Evolutionary conservation across 2,113 vertebrate genomes (phyloP), one percentile per base, ranked within the genome.

Genomic region (Craseonycteris thonglongyai): DNA sequence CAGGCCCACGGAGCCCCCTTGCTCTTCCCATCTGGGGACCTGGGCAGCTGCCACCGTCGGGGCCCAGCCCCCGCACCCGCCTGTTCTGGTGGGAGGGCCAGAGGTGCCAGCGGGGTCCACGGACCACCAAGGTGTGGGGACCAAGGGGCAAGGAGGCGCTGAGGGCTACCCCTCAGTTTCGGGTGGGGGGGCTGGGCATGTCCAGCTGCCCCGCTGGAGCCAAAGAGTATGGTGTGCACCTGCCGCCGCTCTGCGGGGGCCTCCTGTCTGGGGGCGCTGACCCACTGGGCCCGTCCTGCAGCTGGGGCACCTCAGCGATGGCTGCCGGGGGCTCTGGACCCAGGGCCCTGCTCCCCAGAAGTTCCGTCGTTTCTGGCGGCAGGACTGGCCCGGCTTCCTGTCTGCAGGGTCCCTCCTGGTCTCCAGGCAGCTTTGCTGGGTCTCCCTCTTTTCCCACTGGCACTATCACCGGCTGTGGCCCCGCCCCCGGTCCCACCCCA

Each of bases 161-260:
- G 2, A 6, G 28, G 13, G 33, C 30, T 26, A 2, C 71, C 3
- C 0, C 3, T 1, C 35, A 0, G 30, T 42, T 8, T 7, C 19
- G 51, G 30, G 14, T 10, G 38, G 54, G 19, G 33, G 72, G 22
- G 47, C 21, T 5, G 2, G 51, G 63, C 11, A 40, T 75, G 30
- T 6, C 4, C 16, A 30, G 6, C 16, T 28, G n/a, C 19, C 5
- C 2, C 42, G 9, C 12, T 42, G 30, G 40, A 14, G 33, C 24
- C 65, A n/a, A n/a, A n/a, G n/a, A n/a, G n/a, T n/a, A n/a, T n/a
- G n/a, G n/a, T n/a, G n/a, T n/a, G n/a, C n/a, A n/a, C n/a, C n/a
- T n/a, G n/a, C n/a, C n/a, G n/a, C n/a, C n/a, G n/a, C n/a, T n/a
- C n/a, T n/a, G n/a, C n/a, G n/a, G n/a, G n/a, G 18, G 42, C 21